Conservation (phyloP, 2,113 vertebrate species). For the Azemiops feae region DNA sequence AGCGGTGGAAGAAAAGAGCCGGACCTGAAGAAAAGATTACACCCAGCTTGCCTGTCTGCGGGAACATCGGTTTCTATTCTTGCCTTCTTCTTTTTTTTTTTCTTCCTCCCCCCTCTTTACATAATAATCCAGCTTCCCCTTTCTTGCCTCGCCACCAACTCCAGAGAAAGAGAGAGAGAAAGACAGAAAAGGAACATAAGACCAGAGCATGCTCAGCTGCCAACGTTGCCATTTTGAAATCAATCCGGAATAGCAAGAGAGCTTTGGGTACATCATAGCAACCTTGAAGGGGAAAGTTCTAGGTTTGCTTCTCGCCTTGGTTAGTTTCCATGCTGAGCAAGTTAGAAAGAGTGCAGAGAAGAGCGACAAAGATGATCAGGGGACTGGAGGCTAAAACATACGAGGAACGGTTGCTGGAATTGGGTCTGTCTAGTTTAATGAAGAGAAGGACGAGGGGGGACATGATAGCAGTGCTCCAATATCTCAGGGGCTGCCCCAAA, state of each 20-base stretch:
- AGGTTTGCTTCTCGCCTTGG: too few species aligned
- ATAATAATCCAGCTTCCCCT: neutral
- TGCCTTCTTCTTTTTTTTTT: neutral
- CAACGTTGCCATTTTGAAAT: neutral
- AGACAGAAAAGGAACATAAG: neutral
- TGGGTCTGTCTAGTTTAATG: too few species aligned
- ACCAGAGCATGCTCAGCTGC: accelerated
- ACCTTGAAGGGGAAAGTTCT: neutral
- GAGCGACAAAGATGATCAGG: too few species aligned
- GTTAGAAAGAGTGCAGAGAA: too few species aligned
- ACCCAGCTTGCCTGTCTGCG: neutral
- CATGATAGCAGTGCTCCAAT: too few species aligned
- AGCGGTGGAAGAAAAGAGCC: neutral
- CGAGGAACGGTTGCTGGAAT: too few species aligned
- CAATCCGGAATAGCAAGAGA: neutral
- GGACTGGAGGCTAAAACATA: too few species aligned
- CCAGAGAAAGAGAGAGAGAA: neutral
- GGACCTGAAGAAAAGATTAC: slow-evolving; percentile 5
- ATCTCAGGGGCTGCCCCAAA: too few species aligned
- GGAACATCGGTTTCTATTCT: neutral
- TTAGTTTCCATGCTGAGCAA: too few species aligned
- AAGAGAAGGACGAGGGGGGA: too few species aligned
- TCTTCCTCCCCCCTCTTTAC: neutral
- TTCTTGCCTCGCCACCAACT: neutral
- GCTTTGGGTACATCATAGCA: neutral